These are phyloP conservation scores for Puffinus mauretanicus DNA, from an alignment of 2,113 vertebrate species.

Conservation along the genomic window DNA sequence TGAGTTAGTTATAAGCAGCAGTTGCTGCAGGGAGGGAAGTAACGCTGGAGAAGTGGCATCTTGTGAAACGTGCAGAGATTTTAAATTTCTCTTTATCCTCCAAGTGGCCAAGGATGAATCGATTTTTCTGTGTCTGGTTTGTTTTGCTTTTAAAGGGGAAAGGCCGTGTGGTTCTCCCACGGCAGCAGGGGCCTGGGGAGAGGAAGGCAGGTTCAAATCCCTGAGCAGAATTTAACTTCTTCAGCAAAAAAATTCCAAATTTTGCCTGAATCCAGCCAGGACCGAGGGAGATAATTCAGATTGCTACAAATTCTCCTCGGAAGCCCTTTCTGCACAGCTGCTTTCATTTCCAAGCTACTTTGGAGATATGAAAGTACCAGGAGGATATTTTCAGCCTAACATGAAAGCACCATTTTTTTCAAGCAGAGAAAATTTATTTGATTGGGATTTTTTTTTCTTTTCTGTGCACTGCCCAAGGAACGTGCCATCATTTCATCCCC, in stretches of 20 bases:
- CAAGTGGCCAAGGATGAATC: neutral
- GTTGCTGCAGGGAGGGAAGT: neutral
- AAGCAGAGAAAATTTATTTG: neutral
- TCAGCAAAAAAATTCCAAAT: neutral
- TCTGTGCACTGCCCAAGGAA: neutral
- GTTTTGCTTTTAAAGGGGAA: neutral
- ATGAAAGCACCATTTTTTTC: conserved; percentile 11
- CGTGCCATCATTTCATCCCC: neutral
- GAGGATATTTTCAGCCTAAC: conserved; percentile 33
- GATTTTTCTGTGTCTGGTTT: rapidly evolving
- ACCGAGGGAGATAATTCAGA: neutral
- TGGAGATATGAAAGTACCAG: conserved; percentile 29
- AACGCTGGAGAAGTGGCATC: neutral
- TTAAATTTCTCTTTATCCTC: neutral
- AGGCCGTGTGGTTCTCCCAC: neutral
- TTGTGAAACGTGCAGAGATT: neutral
- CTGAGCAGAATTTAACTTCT: neutral
- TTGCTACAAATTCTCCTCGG: neutral
- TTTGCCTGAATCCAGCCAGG: neutral
- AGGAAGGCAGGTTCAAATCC: neutral
- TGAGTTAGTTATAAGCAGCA: neutral
- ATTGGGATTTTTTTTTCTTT: neutral
- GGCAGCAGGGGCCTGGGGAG: neutral
- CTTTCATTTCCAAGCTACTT: conserved; percentile 43
- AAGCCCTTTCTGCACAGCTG: conserved; percentile 25